phyloP scores from a whole-genome alignment of 2,888 invertebrate genomes.

The Ophion ellenae region DNA sequence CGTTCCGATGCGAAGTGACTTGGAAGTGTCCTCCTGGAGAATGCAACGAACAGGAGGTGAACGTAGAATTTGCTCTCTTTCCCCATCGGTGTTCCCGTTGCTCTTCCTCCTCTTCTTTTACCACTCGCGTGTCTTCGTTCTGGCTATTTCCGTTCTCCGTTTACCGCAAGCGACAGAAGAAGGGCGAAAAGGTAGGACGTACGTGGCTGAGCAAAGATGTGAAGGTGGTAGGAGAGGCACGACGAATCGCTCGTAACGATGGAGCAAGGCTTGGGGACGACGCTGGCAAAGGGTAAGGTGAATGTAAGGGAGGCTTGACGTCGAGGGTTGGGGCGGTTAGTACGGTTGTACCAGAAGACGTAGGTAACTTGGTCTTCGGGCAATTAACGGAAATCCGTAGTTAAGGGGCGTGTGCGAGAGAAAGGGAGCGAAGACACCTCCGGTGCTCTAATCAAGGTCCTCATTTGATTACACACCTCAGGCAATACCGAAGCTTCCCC shows the following conservation, averaged over 20 bases:
- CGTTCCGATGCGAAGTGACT: slow-evolving; percentile 57
- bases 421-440: slow-evolving; percentile 44
- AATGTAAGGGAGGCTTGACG: slow-evolving; percentile 16
- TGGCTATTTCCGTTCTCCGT: slow-evolving; percentile 14
- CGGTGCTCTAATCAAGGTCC: slow-evolving; percentile 62
- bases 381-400: slow-evolving; percentile 67
- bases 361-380: slow-evolving; percentile 60
- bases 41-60: slow-evolving; percentile 18
- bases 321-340: slow-evolving; percentile 2
- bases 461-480: slow-evolving; percentile 62
- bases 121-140: background rate
- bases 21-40: slow-evolving; percentile 40
- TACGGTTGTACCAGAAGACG: slow-evolving; percentile 44
- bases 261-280: background rate
- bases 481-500: slow-evolving; percentile 40
- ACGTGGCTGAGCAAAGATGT: slow-evolving; percentile 14
- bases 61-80: slow-evolving; percentile 14
- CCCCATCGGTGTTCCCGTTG: background rate
- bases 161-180: slow-evolving; percentile 3
- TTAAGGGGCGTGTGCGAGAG: slow-evolving; percentile 52
- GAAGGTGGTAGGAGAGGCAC: slow-evolving; percentile 27
- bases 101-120: background rate
- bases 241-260: slow-evolving; percentile 34
- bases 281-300: background rate
- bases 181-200: slow-evolving; percentile 16